Conservation (phyloP, 2,113 vertebrate species). For the Aramus guarauna region DNA sequence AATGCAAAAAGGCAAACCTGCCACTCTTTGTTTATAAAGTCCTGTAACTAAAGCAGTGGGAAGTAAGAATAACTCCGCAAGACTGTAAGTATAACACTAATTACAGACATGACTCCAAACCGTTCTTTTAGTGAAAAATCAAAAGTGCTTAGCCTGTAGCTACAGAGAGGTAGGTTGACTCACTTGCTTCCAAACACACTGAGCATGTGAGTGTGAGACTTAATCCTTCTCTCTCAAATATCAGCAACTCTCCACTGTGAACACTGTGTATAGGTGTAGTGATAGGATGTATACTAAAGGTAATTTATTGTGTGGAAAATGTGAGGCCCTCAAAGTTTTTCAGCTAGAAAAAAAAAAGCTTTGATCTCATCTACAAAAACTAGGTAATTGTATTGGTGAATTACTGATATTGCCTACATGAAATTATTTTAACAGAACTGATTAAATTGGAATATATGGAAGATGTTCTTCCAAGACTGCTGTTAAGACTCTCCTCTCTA, state of each 20-base stretch:
- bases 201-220: neutral
- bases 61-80: neutral
- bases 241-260: neutral
- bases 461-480: neutral
- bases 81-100: neutral
- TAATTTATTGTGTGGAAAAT: neutral
- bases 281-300: neutral
- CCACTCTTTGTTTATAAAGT: neutral
- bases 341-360: neutral
- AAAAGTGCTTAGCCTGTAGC: neutral
- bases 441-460: neutral
- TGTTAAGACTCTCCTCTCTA: neutral
- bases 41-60: neutral
- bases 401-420: neutral
- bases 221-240: neutral
- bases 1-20: neutral
- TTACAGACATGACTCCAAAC: neutral
- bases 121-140: neutral
- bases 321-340: neutral
- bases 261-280: neutral
- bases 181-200: neutral
- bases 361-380: neutral
- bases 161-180: neutral
- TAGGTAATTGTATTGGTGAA: neutral
- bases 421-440: neutral